These are phyloP conservation scores for Tragelaphus buxtoni DNA, from an alignment of 2,113 vertebrate genomes.

Conservation along the genomic window DNA sequence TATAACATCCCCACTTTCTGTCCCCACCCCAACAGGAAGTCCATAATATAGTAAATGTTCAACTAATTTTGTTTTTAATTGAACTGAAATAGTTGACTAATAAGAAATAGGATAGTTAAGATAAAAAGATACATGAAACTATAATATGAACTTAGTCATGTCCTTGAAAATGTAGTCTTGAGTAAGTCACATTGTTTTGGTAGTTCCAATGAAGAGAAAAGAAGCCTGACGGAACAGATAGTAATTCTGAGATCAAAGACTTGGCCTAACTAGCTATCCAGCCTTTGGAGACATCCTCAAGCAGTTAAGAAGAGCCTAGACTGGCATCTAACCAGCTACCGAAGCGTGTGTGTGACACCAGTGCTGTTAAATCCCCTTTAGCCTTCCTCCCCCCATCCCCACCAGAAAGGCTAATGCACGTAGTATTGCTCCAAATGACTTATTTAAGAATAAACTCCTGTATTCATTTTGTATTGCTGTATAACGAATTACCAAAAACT, in stretches of 20 bases:
- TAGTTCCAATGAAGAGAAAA: not conserved
- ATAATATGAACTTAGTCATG: not conserved
- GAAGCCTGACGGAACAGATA: not conserved
- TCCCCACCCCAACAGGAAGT: not conserved
- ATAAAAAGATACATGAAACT: not conserved
- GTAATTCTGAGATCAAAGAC: not conserved
- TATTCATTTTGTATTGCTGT: not conserved
- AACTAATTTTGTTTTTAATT: not conserved
- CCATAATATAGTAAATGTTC: not conserved
- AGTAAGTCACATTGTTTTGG: not conserved
- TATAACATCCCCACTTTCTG: not conserved
- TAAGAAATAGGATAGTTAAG: not conserved
- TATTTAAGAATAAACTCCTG: not conserved
- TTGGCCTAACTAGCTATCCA: not conserved
- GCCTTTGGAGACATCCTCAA: not conserved
- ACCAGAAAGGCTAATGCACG: not conserved
- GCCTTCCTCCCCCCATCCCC: not conserved
- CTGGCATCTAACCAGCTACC: not conserved
- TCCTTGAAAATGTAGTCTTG: not conserved
- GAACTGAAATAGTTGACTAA: not conserved
- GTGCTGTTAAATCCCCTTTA: not conserved
- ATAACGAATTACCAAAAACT: not conserved
- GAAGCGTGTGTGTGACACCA: not conserved
- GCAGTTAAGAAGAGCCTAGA: not conserved
- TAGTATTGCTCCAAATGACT: not conserved